A percentile compares a stretch with the other conserved stretches of the same genome.
These are phyloP conservation scores for Chymomyza amoena DNA, from an alignment of 2,888 invertebrate genomes.

Conservation along the genomic window DNA sequence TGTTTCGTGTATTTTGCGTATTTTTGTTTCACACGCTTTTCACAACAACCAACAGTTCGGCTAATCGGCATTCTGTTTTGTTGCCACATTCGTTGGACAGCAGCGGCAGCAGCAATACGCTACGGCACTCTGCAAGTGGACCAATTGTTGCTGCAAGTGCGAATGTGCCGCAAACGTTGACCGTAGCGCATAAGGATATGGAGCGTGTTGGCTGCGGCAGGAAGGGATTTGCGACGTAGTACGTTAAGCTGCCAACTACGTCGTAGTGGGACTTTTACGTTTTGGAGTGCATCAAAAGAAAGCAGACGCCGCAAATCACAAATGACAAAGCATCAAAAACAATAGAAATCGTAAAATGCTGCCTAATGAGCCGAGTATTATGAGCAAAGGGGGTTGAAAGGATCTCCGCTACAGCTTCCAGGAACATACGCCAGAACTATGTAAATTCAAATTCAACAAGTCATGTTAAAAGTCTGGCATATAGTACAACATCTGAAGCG, in stretches of 20 bases:
- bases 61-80: constrained; percentile 59
- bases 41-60: constrained; percentile 56
- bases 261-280: not conserved
- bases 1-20: constrained; percentile 39
- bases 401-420: not conserved
- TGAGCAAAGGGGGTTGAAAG: not conserved
- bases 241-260: not conserved
- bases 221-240: not conserved
- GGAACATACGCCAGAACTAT: not conserved
- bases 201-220: not conserved
- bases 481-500: too few relatives aligned
- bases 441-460: not conserved
- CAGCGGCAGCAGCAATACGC: constrained; percentile 12
- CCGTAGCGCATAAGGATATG: not conserved
- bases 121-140: constrained; percentile 17
- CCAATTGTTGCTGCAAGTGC: constrained; percentile 5
- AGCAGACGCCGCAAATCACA: not conserved
- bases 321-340: not conserved
- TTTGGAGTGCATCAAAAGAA: not conserved
- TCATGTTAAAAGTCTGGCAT: not conserved
- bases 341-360: not conserved
- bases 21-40: constrained; percentile 57
- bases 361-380: not conserved
- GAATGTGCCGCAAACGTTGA: not conserved
- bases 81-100: constrained; percentile 40